phyloP scores from a whole-genome alignment of 1,140 invertebrate species.

The Musca domestica region DNA sequence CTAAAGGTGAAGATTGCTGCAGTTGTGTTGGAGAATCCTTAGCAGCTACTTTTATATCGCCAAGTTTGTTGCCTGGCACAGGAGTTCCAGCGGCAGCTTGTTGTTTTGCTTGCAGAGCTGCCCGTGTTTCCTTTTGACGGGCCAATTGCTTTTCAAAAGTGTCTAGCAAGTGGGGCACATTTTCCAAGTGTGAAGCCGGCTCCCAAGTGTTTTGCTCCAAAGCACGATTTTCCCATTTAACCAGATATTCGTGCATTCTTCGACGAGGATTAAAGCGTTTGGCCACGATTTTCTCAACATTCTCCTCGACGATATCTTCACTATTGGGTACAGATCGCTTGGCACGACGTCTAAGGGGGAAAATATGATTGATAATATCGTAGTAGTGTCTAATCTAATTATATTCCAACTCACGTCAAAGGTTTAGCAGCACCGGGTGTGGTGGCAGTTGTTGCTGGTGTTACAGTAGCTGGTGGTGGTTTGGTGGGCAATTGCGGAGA shows the following conservation, averaged over 20 bases:
- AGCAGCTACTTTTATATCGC: background rate
- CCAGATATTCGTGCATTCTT: conserved; percentile 73
- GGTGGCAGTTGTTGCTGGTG: conserved; percentile 5
- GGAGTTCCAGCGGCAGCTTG: conserved; percentile 42
- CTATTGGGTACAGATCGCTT: conserved; percentile 45
- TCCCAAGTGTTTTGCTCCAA: conserved; percentile 80
- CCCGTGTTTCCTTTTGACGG: conserved; percentile 70
- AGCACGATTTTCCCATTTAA: conserved; percentile 78
- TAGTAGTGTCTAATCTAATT: no score
- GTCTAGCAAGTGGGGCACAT: conserved; percentile 71
- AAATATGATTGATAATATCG: background rate
- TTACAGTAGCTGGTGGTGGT: background rate
- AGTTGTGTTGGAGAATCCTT: background rate
- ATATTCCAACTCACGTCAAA: background rate
- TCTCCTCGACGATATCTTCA: conserved; percentile 42
- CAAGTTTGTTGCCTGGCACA: conserved; percentile 39
- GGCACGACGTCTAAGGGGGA: conserved; percentile 38
- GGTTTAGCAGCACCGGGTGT: background rate
- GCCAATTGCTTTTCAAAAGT: conserved; percentile 77
- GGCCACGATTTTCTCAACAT: conserved; percentile 75
- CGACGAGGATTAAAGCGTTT: conserved; percentile 76
- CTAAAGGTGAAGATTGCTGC: background rate
- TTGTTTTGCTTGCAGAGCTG: conserved; percentile 53
- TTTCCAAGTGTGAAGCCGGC: conserved; percentile 67
- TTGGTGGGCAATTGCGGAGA: conserved; percentile 4